Base-by-base conservation (phyloP, 2,888 invertebrate genomes). In the Micoletzkya japonica region DNA sequence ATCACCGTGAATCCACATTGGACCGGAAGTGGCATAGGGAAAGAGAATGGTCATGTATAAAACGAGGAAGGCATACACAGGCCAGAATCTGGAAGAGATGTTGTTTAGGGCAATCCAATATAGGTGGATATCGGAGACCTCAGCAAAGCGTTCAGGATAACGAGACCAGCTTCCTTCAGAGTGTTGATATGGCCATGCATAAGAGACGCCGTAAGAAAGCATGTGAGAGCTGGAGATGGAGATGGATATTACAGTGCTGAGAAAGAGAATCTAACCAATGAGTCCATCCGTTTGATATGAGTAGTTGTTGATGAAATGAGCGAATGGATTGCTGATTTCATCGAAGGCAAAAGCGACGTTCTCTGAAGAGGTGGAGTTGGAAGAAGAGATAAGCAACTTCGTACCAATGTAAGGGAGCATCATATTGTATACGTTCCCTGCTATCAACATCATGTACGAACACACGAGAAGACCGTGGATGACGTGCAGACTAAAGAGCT, bases 1-100 rank as follows among this genome's bases (percentile, higher is more conserved):
- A 52, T 82, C 83, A 36, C 76, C 74, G 61, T 82, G 82, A 58
- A 83, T 83, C 84, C 84, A 84, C 84, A 84, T 83, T 1, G 84
- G 84, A 4, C 84, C 84, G 2, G 80, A 78, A 2, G 81, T 70
- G 26, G 78, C 76, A n/a, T 75, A 72, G 69, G 73, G 77, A 54
- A 80, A 78, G 37, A 82, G 67, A 49, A 78, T 54, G 49, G 74
- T 71, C 74, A 83, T 79, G 72, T 83, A 82, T 32, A 80, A 59
- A 0, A 80, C 75, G 59, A 80, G 74, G 57, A 79, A 76, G 30
- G 80, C 73, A 72, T 84, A 84, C 14, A 77, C 72, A 1, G 84
- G 84, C 80, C 81, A 82, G 63, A 82, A 76, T 68, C 84, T 82
- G 70, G 6, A n/a, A 24, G 17, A 52, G 52, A 52, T 17, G n/a